Conservation (phyloP, 2,113 vertebrate species). For the Oxyura jamaicensis region DNA sequence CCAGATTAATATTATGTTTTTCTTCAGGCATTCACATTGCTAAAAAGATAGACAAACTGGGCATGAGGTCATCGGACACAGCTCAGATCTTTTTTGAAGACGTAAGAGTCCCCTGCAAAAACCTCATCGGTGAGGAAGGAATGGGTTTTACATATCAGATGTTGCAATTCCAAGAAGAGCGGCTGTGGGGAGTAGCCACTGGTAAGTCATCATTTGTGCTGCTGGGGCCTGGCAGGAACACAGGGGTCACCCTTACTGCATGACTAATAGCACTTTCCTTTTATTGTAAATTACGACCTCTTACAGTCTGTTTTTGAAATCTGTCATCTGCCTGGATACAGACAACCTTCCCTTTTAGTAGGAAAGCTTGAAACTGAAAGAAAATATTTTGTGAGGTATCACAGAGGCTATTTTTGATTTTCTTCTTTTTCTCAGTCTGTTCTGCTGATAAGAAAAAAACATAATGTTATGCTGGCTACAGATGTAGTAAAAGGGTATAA, state of each 20-base stretch:
- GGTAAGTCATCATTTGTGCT: conserved; percentile 68
- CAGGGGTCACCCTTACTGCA: neutral
- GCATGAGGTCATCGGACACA: conserved; percentile 87
- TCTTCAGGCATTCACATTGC: conserved; percentile 80
- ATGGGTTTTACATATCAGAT: conserved; percentile 90
- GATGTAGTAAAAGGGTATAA: neutral
- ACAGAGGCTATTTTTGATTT: neutral
- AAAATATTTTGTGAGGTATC: neutral
- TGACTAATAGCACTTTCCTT: conserved; percentile 33
- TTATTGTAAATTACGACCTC: neutral
- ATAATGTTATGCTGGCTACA: neutral
- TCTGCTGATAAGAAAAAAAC: neutral
- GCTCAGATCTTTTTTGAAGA: conserved; percentile 88
- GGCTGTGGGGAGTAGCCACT: conserved; percentile 81
- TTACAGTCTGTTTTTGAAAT: neutral
- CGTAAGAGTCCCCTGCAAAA: conserved; percentile 80
- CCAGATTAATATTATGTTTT: neutral
- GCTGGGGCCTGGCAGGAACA: neutral
- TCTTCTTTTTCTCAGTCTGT: neutral
- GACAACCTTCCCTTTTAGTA: neutral
- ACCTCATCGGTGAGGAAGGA: conserved; percentile 86
- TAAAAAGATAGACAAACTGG: conserved; percentile 86
- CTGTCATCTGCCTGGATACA: neutral
- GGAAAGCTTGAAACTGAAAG: neutral
- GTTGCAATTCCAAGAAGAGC: conserved; percentile 89